Base-by-base conservation (phyloP, 2,113 vertebrate species). In the Prietella phreatophila region DNA sequence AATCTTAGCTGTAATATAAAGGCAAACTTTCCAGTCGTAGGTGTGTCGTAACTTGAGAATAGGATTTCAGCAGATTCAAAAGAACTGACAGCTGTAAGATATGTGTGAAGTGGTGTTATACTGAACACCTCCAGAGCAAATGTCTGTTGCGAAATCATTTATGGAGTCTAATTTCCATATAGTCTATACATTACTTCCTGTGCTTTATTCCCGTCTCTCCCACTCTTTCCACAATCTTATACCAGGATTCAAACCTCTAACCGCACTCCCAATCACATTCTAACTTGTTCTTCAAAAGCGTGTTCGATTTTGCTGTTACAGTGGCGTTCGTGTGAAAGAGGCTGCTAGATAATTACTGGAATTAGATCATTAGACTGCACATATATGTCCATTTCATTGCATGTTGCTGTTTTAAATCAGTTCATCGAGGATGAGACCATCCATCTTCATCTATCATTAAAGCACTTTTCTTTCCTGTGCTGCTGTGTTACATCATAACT, bases 361-460 rank as follows among this genome's bases (percentile, higher is more conserved):
- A 47, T 27, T 76, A 50, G 39, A 27, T 47, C 4, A 47, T 47
- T 25, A 53, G 5, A 17, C 71, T 22, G 47, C n/a, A 14, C 11
- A 2, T 79, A 0, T 85, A 58, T 8, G 56, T 27, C 67, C 33
- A 73, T 55, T 36, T 22, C 33, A 56, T 20, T 84, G 47, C 22
- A 53, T 20, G 47, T 71, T 14, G 7, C 15, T 50, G 27, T 36
- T 84, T 67, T 1, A 19, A 69, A 7, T 33, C 17, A 56, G 5
- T 56, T n/a, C 33, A 73, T n/a, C 33, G 58, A 82, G 88, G 87
- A 91, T 86, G 50, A 91, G 94, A 93, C 84, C 92, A 92, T 84
- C 86, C 91, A 93, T 87, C 86, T 87, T 85, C 91, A 91, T 6
- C 91, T 89, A 79, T 91, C 91, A 92, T 84, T 87, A 87, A 83